Percentiles rank a stretch among this genome's conserved stretches.
These are phyloP conservation scores for Bolinopsis microptera DNA, from an alignment of 37 sponge, comb jelly and placozoan species.

Conservation along the genomic window DNA sequence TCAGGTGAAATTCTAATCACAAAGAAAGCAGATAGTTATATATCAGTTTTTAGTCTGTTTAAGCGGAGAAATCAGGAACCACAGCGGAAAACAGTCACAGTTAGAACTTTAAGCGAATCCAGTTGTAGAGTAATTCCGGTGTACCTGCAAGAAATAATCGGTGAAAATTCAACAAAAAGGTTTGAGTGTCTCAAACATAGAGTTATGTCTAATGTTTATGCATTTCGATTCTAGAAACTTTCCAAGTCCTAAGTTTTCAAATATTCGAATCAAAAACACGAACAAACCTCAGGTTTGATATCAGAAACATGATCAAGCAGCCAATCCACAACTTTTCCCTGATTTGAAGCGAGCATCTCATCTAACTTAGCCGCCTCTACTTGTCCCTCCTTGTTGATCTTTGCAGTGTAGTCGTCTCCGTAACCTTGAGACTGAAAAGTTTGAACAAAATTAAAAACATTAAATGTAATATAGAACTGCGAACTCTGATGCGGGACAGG, in stretches of 20 bases:
- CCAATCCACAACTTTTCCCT: constrained; percentile 34
- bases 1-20: not conserved
- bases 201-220: too few species aligned
- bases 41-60: not conserved
- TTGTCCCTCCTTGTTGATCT: constrained; percentile 12
- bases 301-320: not conserved
- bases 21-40: too few species aligned
- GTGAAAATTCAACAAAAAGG: not conserved
- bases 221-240: too few species aligned
- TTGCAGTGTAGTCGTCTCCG: constrained; percentile 28
- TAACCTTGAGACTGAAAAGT: constrained; percentile 48
- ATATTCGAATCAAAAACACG: too few species aligned
- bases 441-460: not conserved
- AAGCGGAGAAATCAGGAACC: too few species aligned
- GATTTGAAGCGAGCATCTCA: not conserved
- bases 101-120: constrained; percentile 34
- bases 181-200: not conserved
- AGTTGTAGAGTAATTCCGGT: not conserved
- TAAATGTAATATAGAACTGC: not conserved
- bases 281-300: constrained; percentile 48
- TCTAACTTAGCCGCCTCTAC: not conserved
- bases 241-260: too few species aligned
- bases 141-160: constrained; percentile 1
- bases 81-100: too few species aligned
- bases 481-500: too few species aligned